Conservation (phyloP, 92 coral and sea anemone genomes). For the Siderastrea radians region DNA sequence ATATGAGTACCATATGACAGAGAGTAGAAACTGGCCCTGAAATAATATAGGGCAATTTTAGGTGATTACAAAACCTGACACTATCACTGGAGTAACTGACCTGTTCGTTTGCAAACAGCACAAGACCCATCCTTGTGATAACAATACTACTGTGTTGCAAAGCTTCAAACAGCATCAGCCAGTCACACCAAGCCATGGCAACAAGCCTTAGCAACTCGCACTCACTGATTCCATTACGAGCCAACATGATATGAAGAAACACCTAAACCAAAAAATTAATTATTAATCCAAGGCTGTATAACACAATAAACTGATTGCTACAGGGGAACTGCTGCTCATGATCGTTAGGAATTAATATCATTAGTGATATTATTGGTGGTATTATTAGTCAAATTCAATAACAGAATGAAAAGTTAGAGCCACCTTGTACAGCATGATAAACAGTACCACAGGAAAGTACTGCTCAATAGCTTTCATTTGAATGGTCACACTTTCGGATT, state of each 20-base stretch:
- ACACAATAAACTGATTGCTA: too few relatives aligned
- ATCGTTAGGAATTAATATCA: too few relatives aligned
- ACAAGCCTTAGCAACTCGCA: conserved; percentile 83
- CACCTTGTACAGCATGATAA: not conserved
- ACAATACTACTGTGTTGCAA: conserved; percentile 68
- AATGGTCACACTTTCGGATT: not conserved
- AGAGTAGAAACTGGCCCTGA: too few relatives aligned
- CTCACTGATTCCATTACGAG: conserved; percentile 92
- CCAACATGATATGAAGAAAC: conserved; percentile 71
- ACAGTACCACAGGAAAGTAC: not conserved
- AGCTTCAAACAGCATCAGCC: conserved; percentile 73
- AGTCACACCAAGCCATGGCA: conserved; percentile 84
- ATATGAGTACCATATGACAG: too few relatives aligned
- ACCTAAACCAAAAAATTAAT: conserved; percentile 45
- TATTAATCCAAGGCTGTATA: too few relatives aligned
- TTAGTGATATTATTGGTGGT: too few relatives aligned
- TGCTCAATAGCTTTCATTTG: not conserved
- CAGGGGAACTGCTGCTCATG: too few relatives aligned
- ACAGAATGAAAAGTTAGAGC: not conserved
- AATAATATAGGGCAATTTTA: too few relatives aligned
- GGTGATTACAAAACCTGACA: not conserved
- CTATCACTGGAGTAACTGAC: conserved; percentile 28
- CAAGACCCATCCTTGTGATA: conserved; percentile 74
- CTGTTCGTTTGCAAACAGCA: conserved; percentile 82
- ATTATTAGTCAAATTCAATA: too few relatives aligned